Evolutionary conservation across 2,113 vertebrate genomes (phyloP), one percentile per base, ranked within the genome.

Genomic region (Centropristis striata): DNA sequence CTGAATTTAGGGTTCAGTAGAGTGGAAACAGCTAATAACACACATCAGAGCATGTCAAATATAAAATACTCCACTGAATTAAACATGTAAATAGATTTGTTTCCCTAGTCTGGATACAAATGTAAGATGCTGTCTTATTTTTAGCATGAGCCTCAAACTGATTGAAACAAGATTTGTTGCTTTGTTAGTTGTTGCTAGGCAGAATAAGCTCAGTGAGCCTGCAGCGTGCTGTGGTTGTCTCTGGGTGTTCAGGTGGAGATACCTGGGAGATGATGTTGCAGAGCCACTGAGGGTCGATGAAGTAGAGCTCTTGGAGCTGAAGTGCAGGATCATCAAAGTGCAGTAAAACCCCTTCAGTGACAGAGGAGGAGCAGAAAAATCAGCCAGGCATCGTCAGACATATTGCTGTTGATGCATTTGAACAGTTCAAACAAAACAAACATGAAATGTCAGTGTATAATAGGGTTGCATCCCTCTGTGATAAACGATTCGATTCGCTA

Each of bases 211-310:
- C 20, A 41, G 2, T 9, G 2, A 21, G 46, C 47, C 46, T 50
- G 64, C 27, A 25, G 36, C 10, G 0, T 14, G 55, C 32, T 14
- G 8, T 2, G 32, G 14, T 8, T 1, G 55, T 21, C 32, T 68
- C 1, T 10, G 63, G 57, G 36, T 61, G 54, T 9, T n/a, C 3
- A 41, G 18, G 3, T 50, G 47, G n/a, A 12, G 83, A 14, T 81
- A 99, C 98, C 97, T 99, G 97, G 37, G 96, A 96, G 93, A 99
- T 96, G 90, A 97, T 93, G 94, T 96, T 97, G 91, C 98, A 99
- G 1, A 99, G 93, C 98, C 98, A 99, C 87, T 97, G 97, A 0
- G 98, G 98, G 86, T 98, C 93, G 55, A 99, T 96, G 41, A 99
- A 99, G 92, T 98, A 98, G 16, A 99, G 94, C 28, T 98, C 96